A percentile compares a stretch with the other conserved stretches of the same genome.
Conservation (phyloP, 2,797 vertebrate genomes). For the Falco columbarius region DNA sequence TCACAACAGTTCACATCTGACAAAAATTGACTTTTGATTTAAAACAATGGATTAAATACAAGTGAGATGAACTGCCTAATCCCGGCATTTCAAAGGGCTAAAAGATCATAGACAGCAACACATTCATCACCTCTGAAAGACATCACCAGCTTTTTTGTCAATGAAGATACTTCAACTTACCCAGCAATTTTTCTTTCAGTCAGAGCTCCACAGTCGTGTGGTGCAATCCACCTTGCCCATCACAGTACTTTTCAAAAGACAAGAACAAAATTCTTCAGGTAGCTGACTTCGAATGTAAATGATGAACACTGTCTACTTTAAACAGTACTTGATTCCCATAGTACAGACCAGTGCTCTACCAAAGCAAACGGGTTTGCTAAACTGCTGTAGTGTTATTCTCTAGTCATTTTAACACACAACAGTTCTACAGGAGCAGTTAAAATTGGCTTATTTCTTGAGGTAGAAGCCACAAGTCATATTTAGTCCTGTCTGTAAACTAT, state of each 20-base stretch:
- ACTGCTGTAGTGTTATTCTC: background rate
- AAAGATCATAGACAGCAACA: background rate
- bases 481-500: background rate
- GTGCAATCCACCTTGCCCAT: background rate
- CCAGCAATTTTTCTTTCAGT: conserved; percentile 13
- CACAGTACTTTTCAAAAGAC: background rate
- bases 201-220: background rate
- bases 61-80: background rate
- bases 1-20: conserved; percentile 14
- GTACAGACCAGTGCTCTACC: background rate
- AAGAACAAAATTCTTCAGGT: background rate
- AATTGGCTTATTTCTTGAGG: conserved; percentile 38
- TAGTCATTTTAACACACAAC: background rate
- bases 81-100: background rate
- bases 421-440: background rate
- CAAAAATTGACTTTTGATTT: conserved; percentile 10
- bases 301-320: background rate
- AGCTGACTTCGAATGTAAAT: background rate
- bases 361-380: background rate
- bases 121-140: background rate
- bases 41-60: conserved; percentile 12
- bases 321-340: conserved; percentile 1
- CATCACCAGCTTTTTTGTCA: background rate
- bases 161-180: background rate
- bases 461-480: conserved; percentile 33